Evolutionary conservation across 2,797 vertebrate genomes (phyloP).

Genomic region (Rhinogobio ventralis): DNA sequence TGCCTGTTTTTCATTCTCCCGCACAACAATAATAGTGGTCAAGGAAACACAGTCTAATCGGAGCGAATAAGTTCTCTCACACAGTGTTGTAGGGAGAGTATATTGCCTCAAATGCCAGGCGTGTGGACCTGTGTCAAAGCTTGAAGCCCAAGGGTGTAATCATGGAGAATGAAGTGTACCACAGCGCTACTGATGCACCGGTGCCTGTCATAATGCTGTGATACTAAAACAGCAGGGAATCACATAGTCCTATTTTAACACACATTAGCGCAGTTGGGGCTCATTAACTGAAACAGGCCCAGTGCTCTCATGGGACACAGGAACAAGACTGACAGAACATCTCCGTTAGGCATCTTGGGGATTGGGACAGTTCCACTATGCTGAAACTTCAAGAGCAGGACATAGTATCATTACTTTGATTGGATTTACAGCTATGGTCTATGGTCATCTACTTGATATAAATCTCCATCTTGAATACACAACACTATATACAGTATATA

Average conservation of each 20-base stretch:
- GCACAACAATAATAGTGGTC: constrained; percentile 18
- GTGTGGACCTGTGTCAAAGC: constrained; percentile 25
- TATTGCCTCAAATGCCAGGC: neutral
- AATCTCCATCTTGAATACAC: neutral
- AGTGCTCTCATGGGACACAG: constrained; percentile 21
- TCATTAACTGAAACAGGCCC: constrained; percentile 55
- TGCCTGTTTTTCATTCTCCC: constrained; percentile 12
- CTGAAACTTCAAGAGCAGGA: constrained; percentile 8
- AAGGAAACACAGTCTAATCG: constrained; percentile 27
- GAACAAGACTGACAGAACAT: constrained; percentile 33
- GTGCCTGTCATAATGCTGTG: constrained; percentile 42
- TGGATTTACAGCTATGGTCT: constrained; percentile 32
- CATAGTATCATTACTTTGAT: constrained; percentile 22
- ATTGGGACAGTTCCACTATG: neutral
- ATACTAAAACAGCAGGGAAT: constrained; percentile 38
- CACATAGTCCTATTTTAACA: constrained; percentile 45
- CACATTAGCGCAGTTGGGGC: constrained; percentile 49
- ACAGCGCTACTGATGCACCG: constrained; percentile 20
- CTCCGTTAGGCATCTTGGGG: constrained; percentile 14
- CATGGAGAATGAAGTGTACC: constrained; percentile 51
- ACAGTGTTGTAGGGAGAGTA: neutral
- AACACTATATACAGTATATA: too few species aligned
- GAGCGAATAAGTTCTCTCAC: neutral
- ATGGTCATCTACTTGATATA: constrained; percentile 21
- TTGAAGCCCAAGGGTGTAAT: constrained; percentile 44